Evolutionary conservation across 2,113 vertebrate species (phyloP).

Genomic region (Ochotona curzoniae): DNA sequence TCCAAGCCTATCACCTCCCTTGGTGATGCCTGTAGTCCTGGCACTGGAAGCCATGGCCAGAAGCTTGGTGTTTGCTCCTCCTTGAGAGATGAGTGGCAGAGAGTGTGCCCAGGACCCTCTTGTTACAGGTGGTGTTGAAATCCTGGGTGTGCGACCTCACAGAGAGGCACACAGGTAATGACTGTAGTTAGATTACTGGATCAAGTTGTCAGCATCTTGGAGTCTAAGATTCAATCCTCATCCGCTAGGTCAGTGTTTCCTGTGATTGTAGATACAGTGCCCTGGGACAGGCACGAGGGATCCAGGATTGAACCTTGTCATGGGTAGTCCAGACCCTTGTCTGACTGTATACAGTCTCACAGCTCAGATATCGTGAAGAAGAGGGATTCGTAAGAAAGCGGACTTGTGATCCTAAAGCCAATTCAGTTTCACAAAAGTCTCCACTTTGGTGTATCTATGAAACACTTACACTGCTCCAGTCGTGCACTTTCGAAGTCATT

Average conservation of each 20-base stretch:
- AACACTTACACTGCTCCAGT: background rate
- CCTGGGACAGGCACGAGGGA: background rate
- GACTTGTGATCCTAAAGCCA: background rate
- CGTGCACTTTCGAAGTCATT: background rate
- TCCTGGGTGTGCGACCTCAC: background rate
- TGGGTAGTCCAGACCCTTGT: too few species aligned
- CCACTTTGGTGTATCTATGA: background rate
- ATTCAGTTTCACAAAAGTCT: background rate
- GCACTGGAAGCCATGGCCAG: background rate
- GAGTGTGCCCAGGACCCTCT: background rate
- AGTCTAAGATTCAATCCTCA: background rate
- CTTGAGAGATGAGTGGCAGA: background rate
- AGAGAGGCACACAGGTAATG: background rate
- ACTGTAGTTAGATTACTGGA: background rate
- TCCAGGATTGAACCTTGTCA: background rate
- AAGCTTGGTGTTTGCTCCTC: background rate
- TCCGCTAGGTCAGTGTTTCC: background rate
- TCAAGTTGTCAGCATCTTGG: background rate
- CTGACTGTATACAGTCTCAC: background rate
- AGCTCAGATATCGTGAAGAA: background rate
- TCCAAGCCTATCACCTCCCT: background rate
- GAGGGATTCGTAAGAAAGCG: background rate
- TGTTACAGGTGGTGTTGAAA: background rate
- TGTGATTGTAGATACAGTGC: background rate
- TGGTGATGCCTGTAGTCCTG: background rate